These are phyloP conservation scores for Podarcis cretensis DNA, from an alignment of 2,113 vertebrate species.

Conservation along the genomic window DNA sequence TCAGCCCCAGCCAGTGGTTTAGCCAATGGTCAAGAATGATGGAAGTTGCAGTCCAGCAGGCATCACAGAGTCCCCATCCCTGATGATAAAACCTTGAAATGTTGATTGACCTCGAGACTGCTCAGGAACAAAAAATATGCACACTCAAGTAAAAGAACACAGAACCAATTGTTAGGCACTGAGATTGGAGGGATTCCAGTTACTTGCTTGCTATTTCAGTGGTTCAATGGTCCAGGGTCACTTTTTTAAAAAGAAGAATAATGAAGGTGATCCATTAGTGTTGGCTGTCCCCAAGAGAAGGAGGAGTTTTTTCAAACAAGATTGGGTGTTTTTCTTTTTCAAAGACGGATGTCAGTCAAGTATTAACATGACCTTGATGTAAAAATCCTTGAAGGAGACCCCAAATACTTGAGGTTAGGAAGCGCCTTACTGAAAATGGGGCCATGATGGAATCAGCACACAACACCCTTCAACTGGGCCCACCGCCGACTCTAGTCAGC, in stretches of 20 bases:
- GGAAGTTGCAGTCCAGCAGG: too few species aligned
- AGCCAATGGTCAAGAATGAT: too few species aligned
- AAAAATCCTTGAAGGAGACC: not conserved
- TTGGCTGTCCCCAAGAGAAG: not conserved
- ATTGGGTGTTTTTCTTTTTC: not conserved
- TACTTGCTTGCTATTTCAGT: not conserved
- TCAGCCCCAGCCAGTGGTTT: too few species aligned
- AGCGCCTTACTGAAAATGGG: not conserved
- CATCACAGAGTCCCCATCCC: too few species aligned
- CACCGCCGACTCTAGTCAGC: not conserved
- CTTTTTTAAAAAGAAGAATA: not conserved
- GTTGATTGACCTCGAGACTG: not conserved
- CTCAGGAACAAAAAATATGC: not conserved
- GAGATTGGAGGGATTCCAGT: not conserved
- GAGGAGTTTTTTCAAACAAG: not conserved
- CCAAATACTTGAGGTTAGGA: too few species aligned
- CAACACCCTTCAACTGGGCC: not conserved
- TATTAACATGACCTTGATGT: not conserved
- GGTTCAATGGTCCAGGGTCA: not conserved
- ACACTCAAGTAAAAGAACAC: not conserved
- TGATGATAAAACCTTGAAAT: too few species aligned
- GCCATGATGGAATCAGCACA: not conserved
- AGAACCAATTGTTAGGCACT: not conserved
- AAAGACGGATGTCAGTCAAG: not conserved
- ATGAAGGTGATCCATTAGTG: not conserved